Base-by-base conservation (phyloP, 2,113 vertebrate genomes). In the cat (Felis catus) region DNA sequence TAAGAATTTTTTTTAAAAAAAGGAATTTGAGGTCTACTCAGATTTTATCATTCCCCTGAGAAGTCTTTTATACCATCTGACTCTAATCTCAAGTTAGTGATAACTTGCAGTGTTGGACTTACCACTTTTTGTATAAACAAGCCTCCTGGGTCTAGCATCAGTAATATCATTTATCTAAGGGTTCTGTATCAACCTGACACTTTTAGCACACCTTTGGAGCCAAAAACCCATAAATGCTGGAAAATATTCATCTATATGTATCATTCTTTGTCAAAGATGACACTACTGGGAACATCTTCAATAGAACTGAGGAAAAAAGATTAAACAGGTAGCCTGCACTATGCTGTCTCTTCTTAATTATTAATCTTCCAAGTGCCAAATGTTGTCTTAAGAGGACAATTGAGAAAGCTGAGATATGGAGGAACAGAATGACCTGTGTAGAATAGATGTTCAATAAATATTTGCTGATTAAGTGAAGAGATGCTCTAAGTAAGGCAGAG, bases 191-290 rank as follows among this genome's bases (percentile, higher is more conserved):
- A 95, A 83, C 87, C 58, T 97, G 98, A 97, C 58, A 88, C n/a
- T 92, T 98, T 97, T 80, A 97, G 80, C 87, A 97, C 66, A 91
- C 58, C 70, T 97, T 92, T 97, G 95, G 80, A 95, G 87, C 80
- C 76, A 96, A 92, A 45, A 97, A 87, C 36, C 65, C 66, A 94
- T 94, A 94, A 97, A 96, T 85, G 94, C 66, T 96, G 41, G 33
- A 90, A 97, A 97, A 95, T 92, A 97, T 90, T 92, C 74, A 92
- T 95, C 87, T 92, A 63, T 78, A 73, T 81, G 70, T 92, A 94
- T 90, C 58, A n/a, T 89, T 92, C 87, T 94, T 96, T 96, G 81
- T 97, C 97, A 97, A 84, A 83, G 76, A 95, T 81, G 94, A 88
- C 90, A 90, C 83, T 53, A 41, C 31, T 94, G 87, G 91, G 74